Evolutionary conservation across 1,140 invertebrate species (phyloP), one percentile per base, ranked within the genome.

Genomic region (Microplitis mediator): DNA sequence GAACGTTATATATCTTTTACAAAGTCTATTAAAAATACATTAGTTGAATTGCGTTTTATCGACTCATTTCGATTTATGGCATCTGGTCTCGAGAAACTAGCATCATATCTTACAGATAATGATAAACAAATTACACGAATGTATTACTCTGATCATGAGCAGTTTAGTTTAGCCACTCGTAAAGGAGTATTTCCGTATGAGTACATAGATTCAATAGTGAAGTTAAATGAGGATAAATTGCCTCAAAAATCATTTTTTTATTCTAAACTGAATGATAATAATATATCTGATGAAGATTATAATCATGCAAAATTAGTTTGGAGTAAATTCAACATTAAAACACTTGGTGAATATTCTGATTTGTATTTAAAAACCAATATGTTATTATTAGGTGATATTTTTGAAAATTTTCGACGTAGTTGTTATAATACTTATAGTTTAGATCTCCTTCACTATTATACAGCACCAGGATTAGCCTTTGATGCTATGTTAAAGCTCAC

Each of bases 351-450:
- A 70, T 88, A 86, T 77, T 80, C 77, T 8, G 79, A 88, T 74
- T 54, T 85, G 11, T 88, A 87, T 77, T 58, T 86, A 16, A 36
- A 35, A 8, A 69, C 54, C 6, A 54, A 69, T 39, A 14, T 69
- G 1, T n/a, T 69, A 35, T 36, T 69, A 14, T 39, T 65, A 16
- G 81, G 79, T 5, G 87, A 89, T 80, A 77, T 89, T 34, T 89
- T 89, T 80, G 85, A 88, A 82, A 86, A 87, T 77, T 89, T 87
- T 78, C 39, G 84, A 74, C 70, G 76, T 34, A 70, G 31, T 35
- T 74, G 69, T 66, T 64, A 76, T 60, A 73, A 71, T 60, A 76
- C 74, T 13, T 79, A 85, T 78, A 31, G 60, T n/a, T 72, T 87
- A 66, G 85, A 85, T 76, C 80, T 79, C 23, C 62, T 73, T 6